phyloP scores from a whole-genome alignment of 1,140 invertebrate genomes.

The Hestina assimilis region DNA sequence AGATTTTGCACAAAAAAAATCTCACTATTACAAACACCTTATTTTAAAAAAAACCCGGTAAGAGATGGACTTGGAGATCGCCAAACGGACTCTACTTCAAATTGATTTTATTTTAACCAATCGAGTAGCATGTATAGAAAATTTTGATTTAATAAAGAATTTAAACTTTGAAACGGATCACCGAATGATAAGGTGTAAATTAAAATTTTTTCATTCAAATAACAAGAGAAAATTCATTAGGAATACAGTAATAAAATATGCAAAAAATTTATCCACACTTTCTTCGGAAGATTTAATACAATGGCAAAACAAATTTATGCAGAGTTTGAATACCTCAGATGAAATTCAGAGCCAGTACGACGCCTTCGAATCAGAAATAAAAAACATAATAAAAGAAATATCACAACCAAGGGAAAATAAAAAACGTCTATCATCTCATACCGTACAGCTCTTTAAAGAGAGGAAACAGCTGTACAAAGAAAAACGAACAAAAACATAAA shows the following conservation, averaged over 20 bases:
- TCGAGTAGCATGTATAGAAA: neutral
- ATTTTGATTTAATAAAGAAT: neutral
- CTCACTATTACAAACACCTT: neutral
- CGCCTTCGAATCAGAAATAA: neutral
- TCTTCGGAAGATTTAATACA: neutral
- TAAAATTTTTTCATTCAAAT: constrained; percentile 4
- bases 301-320: constrained; percentile 5
- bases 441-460: constrained; percentile 6
- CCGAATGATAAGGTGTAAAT: constrained; percentile 1
- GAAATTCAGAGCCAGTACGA: neutral
- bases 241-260: constrained; percentile 19
- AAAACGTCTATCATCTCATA: too few species aligned
- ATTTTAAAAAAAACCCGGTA: neutral
- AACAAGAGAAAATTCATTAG: too few species aligned
- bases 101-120: neutral
- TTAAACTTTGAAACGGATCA: constrained; percentile 7
- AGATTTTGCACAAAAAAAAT: constrained; percentile 12
- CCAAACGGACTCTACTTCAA: neutral
- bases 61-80: neutral
- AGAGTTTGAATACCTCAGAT: neutral
- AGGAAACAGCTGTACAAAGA: constrained; percentile 17
- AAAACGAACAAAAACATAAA: constrained; percentile 22
- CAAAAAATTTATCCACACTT: neutral
- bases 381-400: neutral
- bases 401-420: constrained; percentile 8